Percentiles rank a stretch among this genome's conserved stretches.
Conservation (phyloP, 2,888 invertebrate species). For the Erpobdella octoculata region DNA sequence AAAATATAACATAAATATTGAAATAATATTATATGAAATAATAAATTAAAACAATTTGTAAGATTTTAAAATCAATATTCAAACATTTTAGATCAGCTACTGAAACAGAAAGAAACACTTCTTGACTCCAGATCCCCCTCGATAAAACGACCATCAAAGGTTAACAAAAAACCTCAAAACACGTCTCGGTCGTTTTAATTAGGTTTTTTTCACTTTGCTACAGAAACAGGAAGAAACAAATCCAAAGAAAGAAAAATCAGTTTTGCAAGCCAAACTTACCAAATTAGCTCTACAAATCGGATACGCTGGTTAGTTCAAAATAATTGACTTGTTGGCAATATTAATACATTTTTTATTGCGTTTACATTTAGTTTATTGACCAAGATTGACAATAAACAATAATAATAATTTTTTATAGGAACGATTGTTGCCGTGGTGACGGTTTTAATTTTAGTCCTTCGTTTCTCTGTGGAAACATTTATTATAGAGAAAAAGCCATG, state of each 20-base stretch:
- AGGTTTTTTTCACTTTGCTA: not conserved
- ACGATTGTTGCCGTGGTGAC: constrained; percentile 87
- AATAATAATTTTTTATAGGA: constrained; percentile 60
- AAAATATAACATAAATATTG: too few species aligned
- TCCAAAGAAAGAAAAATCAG: constrained; percentile 64
- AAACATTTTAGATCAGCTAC: not conserved
- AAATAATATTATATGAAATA: too few species aligned
- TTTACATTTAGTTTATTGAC: too few species aligned
- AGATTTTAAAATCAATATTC: too few species aligned
- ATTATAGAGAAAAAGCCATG: constrained; percentile 64
- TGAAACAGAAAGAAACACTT: not conserved
- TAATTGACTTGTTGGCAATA: too few species aligned
- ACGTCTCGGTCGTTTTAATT: not conserved
- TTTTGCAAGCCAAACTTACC: constrained; percentile 93
- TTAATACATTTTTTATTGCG: too few species aligned
- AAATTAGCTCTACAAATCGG: constrained; percentile 98
- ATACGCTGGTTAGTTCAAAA: constrained; percentile 80
- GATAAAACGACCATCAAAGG: not conserved
- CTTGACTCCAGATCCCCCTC: not conserved
- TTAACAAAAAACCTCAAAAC: not conserved
- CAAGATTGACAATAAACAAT: too few species aligned
- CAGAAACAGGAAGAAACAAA: constrained; percentile 8
- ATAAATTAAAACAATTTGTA: too few species aligned
- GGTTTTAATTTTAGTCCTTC: constrained; percentile 86
- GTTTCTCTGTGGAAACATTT: constrained; percentile 86